Evolutionary conservation across 2,113 vertebrate genomes (phyloP).

Genomic region (Psammodynastes pulverulentus): DNA sequence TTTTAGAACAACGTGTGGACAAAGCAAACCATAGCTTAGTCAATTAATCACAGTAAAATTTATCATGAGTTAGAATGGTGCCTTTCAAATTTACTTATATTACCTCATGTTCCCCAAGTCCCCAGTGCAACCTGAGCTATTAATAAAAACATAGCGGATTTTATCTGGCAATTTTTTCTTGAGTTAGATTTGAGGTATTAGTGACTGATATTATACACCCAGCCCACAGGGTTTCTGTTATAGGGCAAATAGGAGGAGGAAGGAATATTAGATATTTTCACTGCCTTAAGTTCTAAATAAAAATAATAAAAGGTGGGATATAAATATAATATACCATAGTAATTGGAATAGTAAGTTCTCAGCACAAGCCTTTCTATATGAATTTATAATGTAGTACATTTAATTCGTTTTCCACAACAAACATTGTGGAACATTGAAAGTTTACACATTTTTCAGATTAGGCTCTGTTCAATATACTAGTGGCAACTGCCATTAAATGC

Average conservation of each 20-base stretch:
- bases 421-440: not conserved
- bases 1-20: not conserved
- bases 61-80: not conserved
- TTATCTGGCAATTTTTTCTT: not conserved
- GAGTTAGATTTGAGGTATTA: not conserved
- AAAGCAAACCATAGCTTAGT: not conserved
- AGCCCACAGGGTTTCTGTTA: not conserved
- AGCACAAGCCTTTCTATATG: slow-evolving; percentile 1
- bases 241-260: not conserved
- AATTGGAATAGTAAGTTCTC: not conserved
- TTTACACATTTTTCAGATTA: slow-evolving; percentile 7
- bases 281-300: not conserved
- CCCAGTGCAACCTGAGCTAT: not conserved
- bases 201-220: not conserved
- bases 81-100: not conserved
- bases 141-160: not conserved
- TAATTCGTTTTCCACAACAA: not conserved
- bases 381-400: slow-evolving; percentile 19
- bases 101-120: not conserved
- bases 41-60: not conserved
- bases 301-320: not conserved
- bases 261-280: not conserved
- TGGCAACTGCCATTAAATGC: slow-evolving; percentile 3
- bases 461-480: not conserved
- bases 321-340: not conserved